Evolutionary conservation across 2,888 invertebrate species (phyloP).

Genomic region (Ophion obscuratus): DNA sequence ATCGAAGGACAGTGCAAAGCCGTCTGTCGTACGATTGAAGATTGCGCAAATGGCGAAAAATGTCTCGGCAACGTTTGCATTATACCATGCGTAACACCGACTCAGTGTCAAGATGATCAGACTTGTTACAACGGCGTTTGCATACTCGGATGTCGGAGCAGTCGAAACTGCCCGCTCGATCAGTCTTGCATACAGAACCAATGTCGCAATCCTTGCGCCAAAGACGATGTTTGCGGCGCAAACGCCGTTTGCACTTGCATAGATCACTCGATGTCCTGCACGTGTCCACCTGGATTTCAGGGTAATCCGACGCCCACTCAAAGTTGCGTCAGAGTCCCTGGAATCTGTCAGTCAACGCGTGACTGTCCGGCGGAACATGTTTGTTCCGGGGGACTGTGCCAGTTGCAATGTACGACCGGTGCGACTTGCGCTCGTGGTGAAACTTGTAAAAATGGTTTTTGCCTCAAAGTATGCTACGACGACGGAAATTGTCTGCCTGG

Average conservation of each 20-base stretch:
- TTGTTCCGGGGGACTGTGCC: constrained; percentile 92
- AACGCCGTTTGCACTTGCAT: constrained; percentile 92
- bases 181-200: constrained; percentile 94
- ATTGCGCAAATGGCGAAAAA: constrained; percentile 92
- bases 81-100: constrained; percentile 92
- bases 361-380: constrained; percentile 92
- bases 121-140: constrained; percentile 93
- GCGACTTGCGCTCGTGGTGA: constrained; percentile 93
- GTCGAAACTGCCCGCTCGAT: constrained; percentile 91
- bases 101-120: constrained; percentile 91
- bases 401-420: constrained; percentile 90
- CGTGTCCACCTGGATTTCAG: constrained; percentile 93
- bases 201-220: constrained; percentile 93
- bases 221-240: constrained; percentile 91
- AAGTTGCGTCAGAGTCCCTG: constrained; percentile 94
- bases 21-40: constrained; percentile 90
- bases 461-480: constrained; percentile 94
- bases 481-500: constrained; percentile 96
- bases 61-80: constrained; percentile 92
- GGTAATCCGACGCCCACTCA: constrained; percentile 95
- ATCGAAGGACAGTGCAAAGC: constrained; percentile 93
- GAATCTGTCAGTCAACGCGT: constrained; percentile 87
- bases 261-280: constrained; percentile 91
- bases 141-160: constrained; percentile 92
- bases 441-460: constrained; percentile 91